phyloP scores from a whole-genome alignment of 2,113 vertebrate species.

The Oncorhynchus nerka region DNA sequence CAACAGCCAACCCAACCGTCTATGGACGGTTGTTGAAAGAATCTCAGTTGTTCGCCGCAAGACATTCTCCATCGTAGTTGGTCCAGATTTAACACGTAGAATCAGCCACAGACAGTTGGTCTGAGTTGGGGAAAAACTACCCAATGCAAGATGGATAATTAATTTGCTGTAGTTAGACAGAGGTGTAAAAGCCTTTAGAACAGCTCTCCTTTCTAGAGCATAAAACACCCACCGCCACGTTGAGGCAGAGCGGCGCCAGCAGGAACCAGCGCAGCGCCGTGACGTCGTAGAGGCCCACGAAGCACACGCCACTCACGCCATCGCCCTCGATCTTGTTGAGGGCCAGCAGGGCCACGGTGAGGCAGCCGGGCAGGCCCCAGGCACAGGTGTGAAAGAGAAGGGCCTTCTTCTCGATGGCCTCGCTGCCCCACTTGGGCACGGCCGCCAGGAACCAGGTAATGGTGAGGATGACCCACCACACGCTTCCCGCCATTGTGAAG shows the following conservation, averaged over 20 bases:
- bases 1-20: too few species aligned
- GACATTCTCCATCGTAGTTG: too few species aligned
- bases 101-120: too few species aligned
- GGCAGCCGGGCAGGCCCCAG: conserved; percentile 95
- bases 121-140: too few species aligned
- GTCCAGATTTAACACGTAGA: too few species aligned
- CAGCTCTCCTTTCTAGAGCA: neutral
- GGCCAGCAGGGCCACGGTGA: conserved; percentile 92
- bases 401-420: conserved; percentile 98
- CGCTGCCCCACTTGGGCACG: conserved; percentile 98
- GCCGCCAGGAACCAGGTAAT: conserved; percentile 98
- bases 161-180: too few species aligned
- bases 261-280: conserved; percentile 93
- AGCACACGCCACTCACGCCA: conserved; percentile 97
- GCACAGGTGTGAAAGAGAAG: conserved; percentile 93
- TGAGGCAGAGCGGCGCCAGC: conserved; percentile 91
- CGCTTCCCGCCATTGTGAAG: conserved; percentile 97
- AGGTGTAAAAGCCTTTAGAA: too few species aligned
- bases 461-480: conserved; percentile 99
- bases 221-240: conserved; percentile 79
- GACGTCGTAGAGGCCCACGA: conserved; percentile 95
- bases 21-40: too few species aligned
- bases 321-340: conserved; percentile 98
- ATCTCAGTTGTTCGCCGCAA: too few species aligned
- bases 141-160: too few species aligned